These are phyloP conservation scores for Drosophila limbata DNA, from an alignment of 2,888 invertebrate genomes.

Conservation along the genomic window DNA sequence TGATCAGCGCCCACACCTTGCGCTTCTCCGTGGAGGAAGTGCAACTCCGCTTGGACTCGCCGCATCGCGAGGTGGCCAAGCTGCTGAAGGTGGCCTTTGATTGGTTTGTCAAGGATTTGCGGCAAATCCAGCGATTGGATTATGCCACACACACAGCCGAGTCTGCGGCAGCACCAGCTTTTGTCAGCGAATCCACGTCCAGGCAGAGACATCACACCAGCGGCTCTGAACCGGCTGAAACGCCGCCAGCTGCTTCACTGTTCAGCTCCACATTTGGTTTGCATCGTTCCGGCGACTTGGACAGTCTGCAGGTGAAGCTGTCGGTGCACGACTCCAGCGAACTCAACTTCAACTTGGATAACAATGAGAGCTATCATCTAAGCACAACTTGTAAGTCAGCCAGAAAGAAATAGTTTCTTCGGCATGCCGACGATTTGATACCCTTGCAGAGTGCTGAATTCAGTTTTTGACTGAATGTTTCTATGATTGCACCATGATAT, in stretches of 20 bases:
- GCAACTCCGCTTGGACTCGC: conserved; percentile 80
- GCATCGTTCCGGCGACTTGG: conserved; percentile 79
- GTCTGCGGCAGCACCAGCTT: conserved; percentile 10
- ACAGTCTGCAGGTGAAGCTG: conserved; percentile 85
- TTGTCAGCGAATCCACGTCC: conserved; percentile 43
- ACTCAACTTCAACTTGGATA: conserved; percentile 88
- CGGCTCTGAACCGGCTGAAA: conserved; percentile 32
- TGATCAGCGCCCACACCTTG: conserved; percentile 88
- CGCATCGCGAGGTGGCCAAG: conserved; percentile 78
- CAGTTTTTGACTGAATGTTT: no score
- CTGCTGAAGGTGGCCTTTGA: conserved; percentile 81
- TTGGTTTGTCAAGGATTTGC: conserved; percentile 83
- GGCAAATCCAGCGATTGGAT: conserved; percentile 82
- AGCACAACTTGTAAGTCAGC: conserved; percentile 86
- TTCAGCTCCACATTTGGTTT: conserved; percentile 67
- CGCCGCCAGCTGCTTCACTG: conserved; percentile 40
- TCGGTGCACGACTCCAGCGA: conserved; percentile 87
- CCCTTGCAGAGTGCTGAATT: no score
- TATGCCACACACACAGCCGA: conserved; percentile 35
- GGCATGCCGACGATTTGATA: no score
- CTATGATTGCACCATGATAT: no score
- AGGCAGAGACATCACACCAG: conserved; percentile 36
- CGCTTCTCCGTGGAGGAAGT: conserved; percentile 85
- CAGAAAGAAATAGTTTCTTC: background rate
- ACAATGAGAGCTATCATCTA: conserved; percentile 92